Conservation (phyloP, 2,113 vertebrate species). For the Pterophyllum scalare region DNA sequence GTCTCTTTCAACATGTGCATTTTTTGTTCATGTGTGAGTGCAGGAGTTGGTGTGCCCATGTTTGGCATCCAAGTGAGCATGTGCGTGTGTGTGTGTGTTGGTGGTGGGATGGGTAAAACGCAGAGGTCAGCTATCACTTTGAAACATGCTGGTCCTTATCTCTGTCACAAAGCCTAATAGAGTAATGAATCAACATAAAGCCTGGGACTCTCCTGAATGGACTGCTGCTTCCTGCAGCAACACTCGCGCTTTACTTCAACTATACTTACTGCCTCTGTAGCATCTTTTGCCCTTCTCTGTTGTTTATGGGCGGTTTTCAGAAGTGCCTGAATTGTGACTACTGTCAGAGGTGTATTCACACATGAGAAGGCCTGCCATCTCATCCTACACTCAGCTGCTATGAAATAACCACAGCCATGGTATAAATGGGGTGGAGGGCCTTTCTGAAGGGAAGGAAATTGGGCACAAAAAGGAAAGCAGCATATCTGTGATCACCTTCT, state of each 20-base stretch:
- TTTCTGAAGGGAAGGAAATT: constrained; percentile 23
- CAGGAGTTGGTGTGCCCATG: neutral
- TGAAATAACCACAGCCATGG: constrained; percentile 48
- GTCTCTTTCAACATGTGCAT: neutral
- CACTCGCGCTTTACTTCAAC: constrained; percentile 57
- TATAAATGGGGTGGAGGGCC: constrained; percentile 11
- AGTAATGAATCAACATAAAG: constrained; percentile 80
- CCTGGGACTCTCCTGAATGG: constrained; percentile 63
- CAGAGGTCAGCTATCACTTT: constrained; percentile 82
- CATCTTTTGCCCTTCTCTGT: constrained; percentile 61
- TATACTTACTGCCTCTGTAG: constrained; percentile 68
- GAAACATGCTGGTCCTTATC: constrained; percentile 82
- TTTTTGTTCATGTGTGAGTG: neutral
- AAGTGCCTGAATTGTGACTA: constrained; percentile 66
- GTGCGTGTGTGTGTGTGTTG: constrained; percentile 38
- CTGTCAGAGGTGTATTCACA: constrained; percentile 67
- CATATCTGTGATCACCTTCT: constrained; percentile 28
- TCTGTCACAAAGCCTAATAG: constrained; percentile 78
- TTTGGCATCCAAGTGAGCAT: constrained; percentile 17
- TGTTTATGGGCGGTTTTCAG: constrained; percentile 66
- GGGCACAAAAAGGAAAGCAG: constrained; percentile 1
- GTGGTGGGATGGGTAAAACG: constrained; percentile 66
- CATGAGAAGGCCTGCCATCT: constrained; percentile 31
- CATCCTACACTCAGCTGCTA: constrained; percentile 15
- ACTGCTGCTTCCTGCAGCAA: constrained; percentile 60